Conservation (phyloP, 2,888 invertebrate species). For the Sericinus montela region DNA sequence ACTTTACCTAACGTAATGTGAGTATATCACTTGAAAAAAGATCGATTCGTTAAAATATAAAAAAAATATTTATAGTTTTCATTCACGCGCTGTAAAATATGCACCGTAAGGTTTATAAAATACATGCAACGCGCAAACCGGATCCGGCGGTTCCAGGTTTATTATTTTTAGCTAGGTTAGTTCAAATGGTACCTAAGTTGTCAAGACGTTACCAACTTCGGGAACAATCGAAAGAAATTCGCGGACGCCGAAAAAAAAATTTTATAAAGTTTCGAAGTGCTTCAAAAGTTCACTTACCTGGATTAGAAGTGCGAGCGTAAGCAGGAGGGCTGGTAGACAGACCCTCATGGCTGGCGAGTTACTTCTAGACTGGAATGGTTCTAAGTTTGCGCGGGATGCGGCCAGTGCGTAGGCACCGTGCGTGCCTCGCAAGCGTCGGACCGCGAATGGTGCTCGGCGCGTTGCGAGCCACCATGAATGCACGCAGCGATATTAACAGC, state of each 20-base stretch:
- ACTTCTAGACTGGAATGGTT: constrained; percentile 37
- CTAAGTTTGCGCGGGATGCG: constrained; percentile 44
- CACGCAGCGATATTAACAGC: not conserved
- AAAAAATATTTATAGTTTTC: not conserved
- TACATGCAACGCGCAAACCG: constrained; percentile 22
- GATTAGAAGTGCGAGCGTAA: constrained; percentile 36
- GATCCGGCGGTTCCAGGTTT: constrained; percentile 21
- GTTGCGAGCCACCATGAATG: constrained; percentile 21
- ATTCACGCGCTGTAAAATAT: constrained; percentile 14
- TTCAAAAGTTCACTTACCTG: constrained; percentile 31
- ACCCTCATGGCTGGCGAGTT: constrained; percentile 51
- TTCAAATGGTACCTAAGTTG: constrained; percentile 12
- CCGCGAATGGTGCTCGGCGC: constrained; percentile 51
- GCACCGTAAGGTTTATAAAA: constrained; percentile 18
- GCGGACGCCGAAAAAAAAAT: constrained; percentile 22
- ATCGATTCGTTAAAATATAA: not conserved
- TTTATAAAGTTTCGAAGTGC: constrained; percentile 22
- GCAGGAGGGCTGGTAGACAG: constrained; percentile 45
- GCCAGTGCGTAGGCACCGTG: constrained; percentile 52
- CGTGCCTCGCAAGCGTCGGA: constrained; percentile 58
- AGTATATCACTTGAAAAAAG: not conserved
- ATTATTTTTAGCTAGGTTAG: constrained; percentile 23
- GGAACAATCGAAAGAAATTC: constrained; percentile 14
- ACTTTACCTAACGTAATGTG: too few species aligned
- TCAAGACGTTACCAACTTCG: constrained; percentile 9